phyloP scores from a whole-genome alignment of 2,113 vertebrate species.

The Uropsilus gracilis region DNA sequence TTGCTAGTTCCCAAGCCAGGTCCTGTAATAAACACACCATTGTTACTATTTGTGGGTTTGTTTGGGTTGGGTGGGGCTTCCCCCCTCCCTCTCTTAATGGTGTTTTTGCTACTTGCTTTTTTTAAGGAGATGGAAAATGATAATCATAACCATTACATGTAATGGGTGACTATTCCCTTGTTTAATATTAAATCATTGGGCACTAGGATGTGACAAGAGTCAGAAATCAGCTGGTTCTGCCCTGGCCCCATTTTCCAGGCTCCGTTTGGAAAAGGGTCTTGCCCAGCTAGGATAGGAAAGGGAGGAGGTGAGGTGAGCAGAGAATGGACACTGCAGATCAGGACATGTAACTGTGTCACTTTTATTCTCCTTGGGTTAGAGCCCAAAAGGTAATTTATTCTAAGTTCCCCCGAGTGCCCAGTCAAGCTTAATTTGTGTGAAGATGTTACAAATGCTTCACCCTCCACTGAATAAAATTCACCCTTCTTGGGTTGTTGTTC shows the following conservation, averaged over 20 bases:
- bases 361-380: constrained; percentile 75
- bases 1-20: constrained; percentile 53
- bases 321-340: constrained; percentile 46
- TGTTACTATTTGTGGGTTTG: constrained; percentile 66
- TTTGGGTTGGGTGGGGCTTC: constrained; percentile 64
- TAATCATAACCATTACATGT: constrained; percentile 62
- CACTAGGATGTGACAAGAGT: constrained; percentile 73
- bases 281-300: constrained; percentile 24
- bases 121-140: constrained; percentile 63
- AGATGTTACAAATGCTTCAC: constrained; percentile 81
- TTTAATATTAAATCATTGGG: constrained; percentile 65
- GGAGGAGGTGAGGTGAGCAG: constrained; percentile 37
- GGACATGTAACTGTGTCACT: constrained; percentile 79
- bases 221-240: constrained; percentile 30
- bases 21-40: constrained; percentile 70
- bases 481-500: constrained; percentile 75
- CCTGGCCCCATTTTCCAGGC: constrained; percentile 50
- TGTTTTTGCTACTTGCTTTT: constrained; percentile 52
- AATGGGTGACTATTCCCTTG: constrained; percentile 57
- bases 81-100: background rate
- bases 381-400: constrained; percentile 79
- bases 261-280: constrained; percentile 67
- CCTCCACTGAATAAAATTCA: constrained; percentile 80
- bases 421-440: constrained; percentile 85
- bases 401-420: constrained; percentile 80